Conservation (phyloP, 2,888 invertebrate genomes). For the Xanthia icteritia region DNA sequence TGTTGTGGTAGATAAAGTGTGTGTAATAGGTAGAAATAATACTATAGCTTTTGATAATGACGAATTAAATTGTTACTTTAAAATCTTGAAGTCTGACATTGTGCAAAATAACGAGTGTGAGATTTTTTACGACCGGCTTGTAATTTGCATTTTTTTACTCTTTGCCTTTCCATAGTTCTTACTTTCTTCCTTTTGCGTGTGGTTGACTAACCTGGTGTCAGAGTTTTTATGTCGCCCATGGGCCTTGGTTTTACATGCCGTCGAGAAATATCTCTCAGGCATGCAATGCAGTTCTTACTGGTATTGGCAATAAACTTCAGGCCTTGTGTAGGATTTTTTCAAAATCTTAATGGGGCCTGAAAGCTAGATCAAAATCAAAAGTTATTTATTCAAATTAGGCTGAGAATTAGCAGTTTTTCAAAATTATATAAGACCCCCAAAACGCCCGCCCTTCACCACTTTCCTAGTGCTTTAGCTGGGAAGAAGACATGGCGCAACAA, state of each 20-base stretch:
- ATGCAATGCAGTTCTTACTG: not conserved
- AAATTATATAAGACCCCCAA: not conserved
- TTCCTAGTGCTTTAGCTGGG: not conserved
- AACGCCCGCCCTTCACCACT: not conserved
- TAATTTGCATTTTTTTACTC: not conserved
- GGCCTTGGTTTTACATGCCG: too few relatives aligned
- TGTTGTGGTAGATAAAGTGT: constrained; percentile 57
- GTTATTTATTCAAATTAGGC: not conserved
- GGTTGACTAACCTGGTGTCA: too few relatives aligned
- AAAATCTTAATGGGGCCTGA: not conserved
- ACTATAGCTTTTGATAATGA: constrained; percentile 12
- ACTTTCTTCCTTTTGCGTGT: not conserved
- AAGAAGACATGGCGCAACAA: too few relatives aligned
- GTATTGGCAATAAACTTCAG: not conserved
- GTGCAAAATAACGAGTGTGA: not conserved
- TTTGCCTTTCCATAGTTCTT: not conserved
- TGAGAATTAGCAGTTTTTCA: not conserved
- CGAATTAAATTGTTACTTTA: not conserved
- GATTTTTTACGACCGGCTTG: not conserved
- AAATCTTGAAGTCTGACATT: not conserved
- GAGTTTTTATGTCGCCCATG: too few relatives aligned
- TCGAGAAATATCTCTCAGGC: too few relatives aligned
- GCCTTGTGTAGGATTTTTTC: not conserved
- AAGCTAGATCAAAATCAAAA: not conserved
- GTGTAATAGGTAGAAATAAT: constrained; percentile 36